These are phyloP conservation scores for Idaea biselata DNA, from an alignment of 2,888 invertebrate species.

Conservation along the genomic window DNA sequence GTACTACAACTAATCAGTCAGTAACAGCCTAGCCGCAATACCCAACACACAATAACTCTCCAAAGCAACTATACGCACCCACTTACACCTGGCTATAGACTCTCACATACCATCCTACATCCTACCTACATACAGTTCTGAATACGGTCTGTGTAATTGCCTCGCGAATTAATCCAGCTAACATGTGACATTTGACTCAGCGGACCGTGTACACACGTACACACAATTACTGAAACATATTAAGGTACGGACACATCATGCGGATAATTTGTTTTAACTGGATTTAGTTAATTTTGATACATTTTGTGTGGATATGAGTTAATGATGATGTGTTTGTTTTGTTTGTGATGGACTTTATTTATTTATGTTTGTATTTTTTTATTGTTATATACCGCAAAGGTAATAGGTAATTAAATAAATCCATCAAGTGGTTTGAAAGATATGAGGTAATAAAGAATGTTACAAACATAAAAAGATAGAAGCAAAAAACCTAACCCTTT, in stretches of 20 bases:
- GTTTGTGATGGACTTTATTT: background rate
- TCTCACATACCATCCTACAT: background rate
- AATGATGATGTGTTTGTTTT: background rate
- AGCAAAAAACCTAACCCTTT: too few species aligned
- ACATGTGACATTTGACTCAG: conserved; percentile 66
- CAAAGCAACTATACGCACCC: too few species aligned
- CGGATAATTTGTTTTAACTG: background rate
- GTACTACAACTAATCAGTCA: too few species aligned
- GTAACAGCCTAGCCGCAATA: too few species aligned
- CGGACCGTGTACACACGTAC: conserved; percentile 13
- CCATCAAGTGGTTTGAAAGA: too few species aligned
- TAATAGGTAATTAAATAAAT: too few species aligned
- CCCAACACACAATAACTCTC: too few species aligned
- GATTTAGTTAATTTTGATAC: background rate
- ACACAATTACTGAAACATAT: conserved; percentile 4
- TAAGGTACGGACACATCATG: background rate
- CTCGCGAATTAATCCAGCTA: conserved; percentile 63
- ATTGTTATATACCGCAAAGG: background rate
- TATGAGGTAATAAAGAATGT: too few species aligned
- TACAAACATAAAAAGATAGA: too few species aligned
- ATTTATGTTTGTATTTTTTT: background rate
- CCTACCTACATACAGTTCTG: background rate
- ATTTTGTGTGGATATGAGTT: background rate
- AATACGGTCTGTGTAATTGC: conserved; percentile 56
- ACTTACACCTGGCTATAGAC: too few species aligned